These are phyloP conservation scores for Camponotus pennsylvanicus DNA, from an alignment of 1,140 invertebrate species.

Conservation along the genomic window DNA sequence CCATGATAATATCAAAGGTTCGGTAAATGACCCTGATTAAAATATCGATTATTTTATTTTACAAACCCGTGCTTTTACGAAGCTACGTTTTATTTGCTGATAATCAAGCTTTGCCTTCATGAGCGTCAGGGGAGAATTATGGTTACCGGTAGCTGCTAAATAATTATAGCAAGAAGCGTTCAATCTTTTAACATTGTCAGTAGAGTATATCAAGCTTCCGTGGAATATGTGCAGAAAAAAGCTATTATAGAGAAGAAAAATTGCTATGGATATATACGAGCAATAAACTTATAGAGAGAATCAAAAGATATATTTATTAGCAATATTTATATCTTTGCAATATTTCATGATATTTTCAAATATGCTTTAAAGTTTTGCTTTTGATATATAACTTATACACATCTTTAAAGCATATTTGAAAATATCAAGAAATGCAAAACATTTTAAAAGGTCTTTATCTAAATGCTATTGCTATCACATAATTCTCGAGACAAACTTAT, in stretches of 20 bases:
- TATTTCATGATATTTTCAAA: neutral
- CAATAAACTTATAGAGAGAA: neutral
- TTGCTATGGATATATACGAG: neutral
- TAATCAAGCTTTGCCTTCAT: slow-evolving; percentile 44
- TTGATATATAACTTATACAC: too few relatives aligned
- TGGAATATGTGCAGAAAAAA: neutral
- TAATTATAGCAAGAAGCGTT: slow-evolving; percentile 45
- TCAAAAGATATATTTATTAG: neutral
- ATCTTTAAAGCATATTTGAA: too few relatives aligned
- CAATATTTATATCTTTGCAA: neutral
- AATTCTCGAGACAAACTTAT: neutral
- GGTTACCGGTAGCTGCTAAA: slow-evolving; percentile 22
- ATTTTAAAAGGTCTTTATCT: neutral
- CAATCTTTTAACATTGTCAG: slow-evolving; percentile 15
- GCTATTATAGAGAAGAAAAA: neutral
- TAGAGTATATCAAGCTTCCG: neutral
- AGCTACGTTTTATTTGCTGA: slow-evolving; percentile 30
- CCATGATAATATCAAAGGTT: slow-evolving; percentile 43
- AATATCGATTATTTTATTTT: slow-evolving; percentile 38
- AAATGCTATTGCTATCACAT: too few relatives aligned
- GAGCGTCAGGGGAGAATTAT: slow-evolving; percentile 25
- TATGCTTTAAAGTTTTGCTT: neutral
- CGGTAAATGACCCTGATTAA: slow-evolving; percentile 19
- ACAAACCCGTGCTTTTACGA: neutral
- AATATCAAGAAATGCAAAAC: too few relatives aligned